Evolutionary conservation across 1,140 invertebrate species (phyloP).

Genomic region (Dufourea novaeangliae): DNA sequence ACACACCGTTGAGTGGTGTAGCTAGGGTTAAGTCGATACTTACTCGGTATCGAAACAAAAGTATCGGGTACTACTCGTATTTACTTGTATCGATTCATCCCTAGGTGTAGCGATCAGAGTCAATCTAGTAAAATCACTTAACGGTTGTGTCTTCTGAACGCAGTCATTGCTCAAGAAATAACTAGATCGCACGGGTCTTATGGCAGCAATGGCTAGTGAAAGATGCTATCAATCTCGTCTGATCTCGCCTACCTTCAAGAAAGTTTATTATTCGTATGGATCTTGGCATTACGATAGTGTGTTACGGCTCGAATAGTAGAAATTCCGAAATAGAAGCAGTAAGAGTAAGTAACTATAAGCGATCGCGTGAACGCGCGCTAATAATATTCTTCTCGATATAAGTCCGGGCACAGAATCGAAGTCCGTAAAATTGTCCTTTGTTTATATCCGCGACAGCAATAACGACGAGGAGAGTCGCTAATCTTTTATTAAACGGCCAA

Average conservation of each 20-base stretch:
- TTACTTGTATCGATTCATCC: too few species aligned
- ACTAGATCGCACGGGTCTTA: neutral
- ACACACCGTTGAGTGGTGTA: too few species aligned
- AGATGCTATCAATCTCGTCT: slow-evolving; percentile 1
- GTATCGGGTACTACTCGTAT: too few species aligned
- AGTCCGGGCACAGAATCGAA: neutral
- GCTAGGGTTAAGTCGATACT: too few species aligned
- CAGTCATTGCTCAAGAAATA: neutral
- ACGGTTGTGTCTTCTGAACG: too few species aligned
- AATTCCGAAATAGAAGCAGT: slow-evolving; percentile 27
- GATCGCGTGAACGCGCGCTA: neutral
- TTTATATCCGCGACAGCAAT: slow-evolving; percentile 23
- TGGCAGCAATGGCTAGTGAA: neutral
- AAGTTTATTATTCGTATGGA: slow-evolving; percentile 48
- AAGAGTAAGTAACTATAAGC: slow-evolving; percentile 42
- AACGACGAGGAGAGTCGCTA: neutral
- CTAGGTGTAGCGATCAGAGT: too few species aligned
- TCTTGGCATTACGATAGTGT: slow-evolving; percentile 38
- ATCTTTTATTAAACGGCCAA: slow-evolving; percentile 24
- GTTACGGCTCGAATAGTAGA: slow-evolving; percentile 33
- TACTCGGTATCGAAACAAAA: too few species aligned
- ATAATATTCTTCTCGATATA: neutral
- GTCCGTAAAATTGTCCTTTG: neutral
- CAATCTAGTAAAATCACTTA: too few species aligned
- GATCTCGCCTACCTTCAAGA: slow-evolving; percentile 10